Base-by-base conservation (phyloP, 2,888 invertebrate genomes). In the Drosophila recens region DNA sequence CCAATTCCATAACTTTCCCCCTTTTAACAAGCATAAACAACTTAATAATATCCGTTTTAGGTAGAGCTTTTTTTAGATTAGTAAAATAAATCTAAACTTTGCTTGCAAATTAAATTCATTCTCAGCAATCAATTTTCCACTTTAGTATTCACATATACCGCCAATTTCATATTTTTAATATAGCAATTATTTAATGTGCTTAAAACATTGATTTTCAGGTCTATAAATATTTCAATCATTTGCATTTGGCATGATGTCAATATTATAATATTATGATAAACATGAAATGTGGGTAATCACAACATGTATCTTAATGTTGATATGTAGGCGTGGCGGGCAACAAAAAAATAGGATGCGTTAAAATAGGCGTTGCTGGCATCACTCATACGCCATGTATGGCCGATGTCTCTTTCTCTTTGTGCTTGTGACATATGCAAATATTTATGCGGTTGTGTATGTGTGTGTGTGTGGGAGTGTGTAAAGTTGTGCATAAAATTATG, bases 351-450 rank as follows among this genome's bases (percentile, higher is more conserved):
- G n/a, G 13, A 20, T 13, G 33, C n/a, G n/a, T 36, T 5, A 45
- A 45, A 58, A n/a, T 13, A 38, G 58, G 48, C 58, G 36, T 48
- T 17, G 38, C 38, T 30, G 48, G 30, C 48, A 58, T 58, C 48
- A 17, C 56, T 46, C 58, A 58, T 48, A 48, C 58, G 36, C 27
- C 17, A 9, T 9, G 23, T 36, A 36, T 45, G 34, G 2, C 36
- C 27, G 17, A 42, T 42, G 45, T 48, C 17, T 20, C 38, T 38
- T 56, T 70, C 65, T 67, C 78, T 78, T 82, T 84, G 80, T 78
- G 78, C 71, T 59, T 80, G 68, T 82, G 84, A 87, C 87, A 84
- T 85, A 84, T 87, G 87, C 84, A 85, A 85, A 85, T 85, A 85
- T 85, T 87, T 67, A 81, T 82, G 65, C 48, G 33, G 36, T 42